phyloP scores from a whole-genome alignment of 2,797 vertebrate genomes.

The Poecilia gillii region DNA sequence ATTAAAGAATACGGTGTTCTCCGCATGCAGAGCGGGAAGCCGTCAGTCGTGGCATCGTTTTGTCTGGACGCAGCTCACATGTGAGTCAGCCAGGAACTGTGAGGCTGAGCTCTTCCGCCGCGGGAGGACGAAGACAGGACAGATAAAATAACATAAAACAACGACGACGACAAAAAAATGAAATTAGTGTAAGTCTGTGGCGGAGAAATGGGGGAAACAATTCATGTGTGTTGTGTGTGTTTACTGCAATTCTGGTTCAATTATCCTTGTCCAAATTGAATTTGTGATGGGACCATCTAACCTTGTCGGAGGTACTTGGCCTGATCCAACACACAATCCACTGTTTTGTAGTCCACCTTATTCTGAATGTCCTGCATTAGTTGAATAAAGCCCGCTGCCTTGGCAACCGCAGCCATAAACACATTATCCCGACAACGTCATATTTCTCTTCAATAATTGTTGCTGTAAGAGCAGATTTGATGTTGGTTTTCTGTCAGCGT shows the following conservation, averaged over 20 bases:
- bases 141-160: conserved; percentile 4
- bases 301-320: conserved; percentile 36
- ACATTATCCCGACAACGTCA: conserved; percentile 58
- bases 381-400: conserved; percentile 50
- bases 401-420: conserved; percentile 57
- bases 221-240: conserved; percentile 6
- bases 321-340: conserved; percentile 43
- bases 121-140: conserved; percentile 6
- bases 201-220: conserved; percentile 1
- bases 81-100: conserved; percentile 48
- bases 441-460: conserved; percentile 50
- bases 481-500: conserved; percentile 8
- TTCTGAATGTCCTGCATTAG: conserved; percentile 46
- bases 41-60: conserved; percentile 34
- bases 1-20: conserved; percentile 44
- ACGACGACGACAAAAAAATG: background rate
- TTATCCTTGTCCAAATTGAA: conserved; percentile 39
- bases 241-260: conserved; percentile 21
- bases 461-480: conserved; percentile 34
- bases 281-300: conserved; percentile 32
- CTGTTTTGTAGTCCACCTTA: conserved; percentile 44
- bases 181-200: background rate
- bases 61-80: conserved; percentile 21
- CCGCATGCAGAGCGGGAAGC: conserved; percentile 41
- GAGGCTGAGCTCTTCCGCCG: conserved; percentile 42